Evolutionary conservation across 2,888 invertebrate genomes (phyloP).

Genomic region (Drosophila kanekoi): DNA sequence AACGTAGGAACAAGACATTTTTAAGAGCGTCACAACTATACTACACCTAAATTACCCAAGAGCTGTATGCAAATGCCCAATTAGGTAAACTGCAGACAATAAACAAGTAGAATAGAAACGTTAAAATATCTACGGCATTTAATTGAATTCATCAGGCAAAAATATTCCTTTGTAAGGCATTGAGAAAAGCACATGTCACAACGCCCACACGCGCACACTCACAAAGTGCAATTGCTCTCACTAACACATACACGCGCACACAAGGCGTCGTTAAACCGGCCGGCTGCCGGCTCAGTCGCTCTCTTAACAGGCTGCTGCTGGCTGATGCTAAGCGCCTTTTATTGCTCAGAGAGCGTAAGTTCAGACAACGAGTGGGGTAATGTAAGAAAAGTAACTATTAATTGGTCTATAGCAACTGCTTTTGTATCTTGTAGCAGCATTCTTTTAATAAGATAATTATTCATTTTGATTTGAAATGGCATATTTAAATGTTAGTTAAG

Average conservation of each 20-base stretch:
- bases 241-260: neutral
- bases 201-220: constrained; percentile 36
- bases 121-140: constrained; percentile 29
- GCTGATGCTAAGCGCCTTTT: constrained; percentile 9
- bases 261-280: constrained; percentile 24
- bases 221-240: constrained; percentile 18
- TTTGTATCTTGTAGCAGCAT: neutral
- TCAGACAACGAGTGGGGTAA: constrained; percentile 1
- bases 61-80: constrained; percentile 26
- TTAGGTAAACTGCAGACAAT: constrained; percentile 34
- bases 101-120: constrained; percentile 21
- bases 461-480: constrained; percentile 2
- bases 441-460: constrained; percentile 4
- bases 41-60: constrained; percentile 9
- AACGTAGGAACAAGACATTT: constrained; percentile 2
- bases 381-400: constrained; percentile 6
- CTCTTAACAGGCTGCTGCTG: constrained; percentile 24
- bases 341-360: constrained; percentile 11
- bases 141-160: constrained; percentile 50
- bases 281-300: constrained; percentile 39
- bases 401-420: neutral
- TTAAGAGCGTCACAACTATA: neutral
- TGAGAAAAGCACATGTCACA: constrained; percentile 27
- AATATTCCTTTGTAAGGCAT: constrained; percentile 59
- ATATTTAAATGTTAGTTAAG: constrained; percentile 12